These are phyloP conservation scores for Chrysemys picta DNA, from an alignment of 2,113 vertebrate genomes.

Conservation along the genomic window DNA sequence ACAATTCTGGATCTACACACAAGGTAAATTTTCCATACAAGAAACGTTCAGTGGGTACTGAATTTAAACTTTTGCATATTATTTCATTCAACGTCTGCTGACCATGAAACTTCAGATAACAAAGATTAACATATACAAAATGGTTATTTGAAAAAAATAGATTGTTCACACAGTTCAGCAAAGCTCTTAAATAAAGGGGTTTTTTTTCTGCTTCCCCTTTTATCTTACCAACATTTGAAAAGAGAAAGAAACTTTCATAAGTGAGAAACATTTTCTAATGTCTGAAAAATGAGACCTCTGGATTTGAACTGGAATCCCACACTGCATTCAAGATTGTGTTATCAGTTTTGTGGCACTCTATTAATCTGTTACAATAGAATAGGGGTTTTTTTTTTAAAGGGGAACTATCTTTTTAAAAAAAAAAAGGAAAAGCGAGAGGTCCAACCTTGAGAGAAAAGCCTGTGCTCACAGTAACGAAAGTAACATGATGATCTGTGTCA, in stretches of 20 bases:
- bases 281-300: slow-evolving; percentile 71
- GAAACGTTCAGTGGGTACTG: slow-evolving; percentile 15
- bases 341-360: slow-evolving; percentile 52
- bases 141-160: slow-evolving; percentile 67
- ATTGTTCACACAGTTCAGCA: slow-evolving; percentile 68
- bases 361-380: slow-evolving; percentile 69
- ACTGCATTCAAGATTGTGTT: slow-evolving; percentile 40
- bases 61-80: slow-evolving; percentile 59
- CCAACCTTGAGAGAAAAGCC: slow-evolving; percentile 42
- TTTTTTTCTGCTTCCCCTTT: slow-evolving; percentile 18
- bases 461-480: slow-evolving; percentile 58
- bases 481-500: slow-evolving; percentile 58
- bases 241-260: slow-evolving; percentile 1
- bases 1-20: neutral
- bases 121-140: slow-evolving; percentile 76
- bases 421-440: slow-evolving; percentile 56
- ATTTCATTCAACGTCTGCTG: slow-evolving; percentile 65
- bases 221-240: neutral
- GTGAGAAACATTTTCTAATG: slow-evolving; percentile 41
- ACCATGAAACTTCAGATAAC: slow-evolving; percentile 74
- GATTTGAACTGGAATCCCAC: slow-evolving; percentile 65
- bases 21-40: slow-evolving; percentile 49
- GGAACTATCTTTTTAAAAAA: slow-evolving; percentile 49
- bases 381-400: slow-evolving; percentile 11
- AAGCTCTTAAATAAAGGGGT: slow-evolving; percentile 40